Percentiles rank a stretch among this genome's conserved stretches.
These are phyloP conservation scores for Microplitis deprimator DNA, from an alignment of 2,888 invertebrate species.

Conservation along the genomic window DNA sequence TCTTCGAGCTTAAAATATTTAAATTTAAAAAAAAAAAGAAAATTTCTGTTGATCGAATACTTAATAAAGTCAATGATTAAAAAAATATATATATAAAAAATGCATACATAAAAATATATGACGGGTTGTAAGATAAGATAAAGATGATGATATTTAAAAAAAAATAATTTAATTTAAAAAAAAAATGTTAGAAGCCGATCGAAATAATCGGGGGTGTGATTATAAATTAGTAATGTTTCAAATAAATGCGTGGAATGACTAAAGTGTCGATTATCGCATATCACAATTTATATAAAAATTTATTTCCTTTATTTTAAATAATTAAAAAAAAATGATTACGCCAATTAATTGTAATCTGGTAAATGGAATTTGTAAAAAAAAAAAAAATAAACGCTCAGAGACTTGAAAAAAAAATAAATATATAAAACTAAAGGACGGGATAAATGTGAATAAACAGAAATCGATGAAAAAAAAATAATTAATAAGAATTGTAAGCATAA, in stretches of 20 bases:
- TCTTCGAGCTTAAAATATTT: background rate
- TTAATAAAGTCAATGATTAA: too few species aligned
- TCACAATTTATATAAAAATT: conserved; percentile 29
- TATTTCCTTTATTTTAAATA: background rate
- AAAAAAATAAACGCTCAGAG: background rate
- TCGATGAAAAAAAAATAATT: conserved; percentile 19
- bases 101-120: background rate
- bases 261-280: conserved; percentile 34
- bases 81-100: background rate
- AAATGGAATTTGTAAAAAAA: background rate
- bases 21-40: background rate
- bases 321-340: background rate
- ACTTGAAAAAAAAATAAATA: background rate
- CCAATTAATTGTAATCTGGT: conserved; percentile 2
- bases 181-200: conserved; percentile 14
- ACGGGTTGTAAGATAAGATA: background rate
- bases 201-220: conserved; percentile 15
- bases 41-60: background rate
- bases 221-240: background rate
- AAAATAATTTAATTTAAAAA: background rate
- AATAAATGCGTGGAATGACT: conserved; percentile 21
- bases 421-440: conserved; percentile 5
- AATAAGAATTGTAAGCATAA: conserved; percentile 14
- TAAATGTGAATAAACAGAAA: conserved; percentile 1
- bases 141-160: too few species aligned